A percentile compares a stretch with the other conserved stretches of the same genome.
Conservation (phyloP, 2,113 vertebrate species). For the Siphamia tubifer region DNA sequence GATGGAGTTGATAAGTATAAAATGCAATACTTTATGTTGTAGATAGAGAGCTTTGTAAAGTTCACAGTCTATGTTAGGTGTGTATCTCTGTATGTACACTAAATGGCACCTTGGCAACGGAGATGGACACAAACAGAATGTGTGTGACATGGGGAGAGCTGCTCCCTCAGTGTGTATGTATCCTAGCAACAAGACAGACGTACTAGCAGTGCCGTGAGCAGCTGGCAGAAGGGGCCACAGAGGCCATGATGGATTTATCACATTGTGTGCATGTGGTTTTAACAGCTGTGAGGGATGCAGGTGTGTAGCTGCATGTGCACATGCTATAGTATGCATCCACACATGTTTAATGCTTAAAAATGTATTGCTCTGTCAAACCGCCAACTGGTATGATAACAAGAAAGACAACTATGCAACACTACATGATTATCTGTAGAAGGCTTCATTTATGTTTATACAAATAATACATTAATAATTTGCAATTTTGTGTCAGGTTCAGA, state of each 20-base stretch:
- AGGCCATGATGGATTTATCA: conserved; percentile 67
- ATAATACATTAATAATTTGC: background rate
- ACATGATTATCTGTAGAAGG: background rate
- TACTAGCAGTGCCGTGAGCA: conserved; percentile 63
- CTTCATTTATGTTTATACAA: background rate
- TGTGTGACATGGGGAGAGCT: conserved; percentile 51
- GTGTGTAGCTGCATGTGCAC: conserved; percentile 21
- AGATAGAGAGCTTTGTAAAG: background rate
- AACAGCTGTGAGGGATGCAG: conserved; percentile 56
- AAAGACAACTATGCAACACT: background rate
- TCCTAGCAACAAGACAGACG: conserved; percentile 75
- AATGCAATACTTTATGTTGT: background rate
- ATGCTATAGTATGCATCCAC: conserved; percentile 18
- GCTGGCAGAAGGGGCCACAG: conserved; percentile 69
- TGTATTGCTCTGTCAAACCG: conserved; percentile 24
- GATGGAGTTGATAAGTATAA: too few species aligned
- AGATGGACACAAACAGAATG: conserved; percentile 52
- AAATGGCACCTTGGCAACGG: conserved; percentile 39
- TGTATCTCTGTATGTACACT: conserved; percentile 2
- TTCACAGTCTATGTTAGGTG: background rate
- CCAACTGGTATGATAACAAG: conserved; percentile 10
- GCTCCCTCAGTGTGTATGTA: conserved; percentile 63
- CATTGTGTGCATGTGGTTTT: conserved; percentile 16
- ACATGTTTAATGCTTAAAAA: conserved; percentile 36
- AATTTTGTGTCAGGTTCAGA: background rate